These are phyloP conservation scores for Deilephila elpenor DNA, from an alignment of 2,888 invertebrate species.

Conservation along the genomic window DNA sequence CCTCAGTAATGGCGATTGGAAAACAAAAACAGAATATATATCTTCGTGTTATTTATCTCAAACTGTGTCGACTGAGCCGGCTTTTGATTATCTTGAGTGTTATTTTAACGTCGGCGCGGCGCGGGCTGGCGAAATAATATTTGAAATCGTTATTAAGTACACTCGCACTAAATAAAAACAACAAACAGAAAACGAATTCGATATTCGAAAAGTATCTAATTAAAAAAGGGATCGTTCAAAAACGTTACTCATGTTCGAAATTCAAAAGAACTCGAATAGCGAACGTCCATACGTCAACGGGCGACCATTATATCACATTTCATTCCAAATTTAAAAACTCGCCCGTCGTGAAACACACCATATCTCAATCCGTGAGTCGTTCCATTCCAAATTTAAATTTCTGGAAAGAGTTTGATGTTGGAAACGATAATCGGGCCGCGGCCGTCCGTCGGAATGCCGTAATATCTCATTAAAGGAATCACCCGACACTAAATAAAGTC, in stretches of 20 bases:
- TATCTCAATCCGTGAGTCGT: constrained; percentile 71
- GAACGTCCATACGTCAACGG: constrained; percentile 65
- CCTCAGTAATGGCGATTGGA: constrained; percentile 39
- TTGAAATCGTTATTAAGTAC: background rate
- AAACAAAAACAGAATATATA: constrained; percentile 26
- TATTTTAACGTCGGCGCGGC: background rate
- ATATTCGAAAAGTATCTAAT: constrained; percentile 26
- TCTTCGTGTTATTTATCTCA: constrained; percentile 26
- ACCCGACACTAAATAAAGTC: constrained; percentile 55
- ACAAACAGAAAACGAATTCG: constrained; percentile 27
- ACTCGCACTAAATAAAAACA: background rate
- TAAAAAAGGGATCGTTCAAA: constrained; percentile 22
- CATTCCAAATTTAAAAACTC: constrained; percentile 76
- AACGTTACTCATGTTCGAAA: constrained; percentile 28
- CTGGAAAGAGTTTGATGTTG: constrained; percentile 79
- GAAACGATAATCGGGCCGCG: constrained; percentile 73
- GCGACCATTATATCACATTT: constrained; percentile 69
- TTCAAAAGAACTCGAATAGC: constrained; percentile 44
- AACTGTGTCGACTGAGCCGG: background rate
- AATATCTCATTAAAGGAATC: constrained; percentile 74
- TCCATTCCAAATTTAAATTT: constrained; percentile 78
- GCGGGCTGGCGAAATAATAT: background rate
- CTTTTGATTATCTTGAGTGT: constrained; percentile 23
- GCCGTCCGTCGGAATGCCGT: constrained; percentile 71
- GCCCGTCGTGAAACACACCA: constrained; percentile 71